A percentile compares a stretch with the other conserved stretches of the same genome.
These are phyloP conservation scores for Sus scrofa DNA, from an alignment of 2,113 vertebrate species.

Conservation along the genomic window T2T-Sscrofa CM000824.6:203469501-203470000, in stretches of 20 bases:
- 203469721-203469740: neutral
- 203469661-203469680: neutral
- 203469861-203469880: too few species aligned
- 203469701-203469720: slow-evolving; percentile 33
- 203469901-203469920: too few species aligned
- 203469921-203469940: too few species aligned
- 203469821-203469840: too few species aligned
- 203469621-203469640: slow-evolving; percentile 57
- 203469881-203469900: too few species aligned
- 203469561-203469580: neutral
- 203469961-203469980: too few species aligned
- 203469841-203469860: too few species aligned
- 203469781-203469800: too few species aligned
- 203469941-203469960: too few species aligned
- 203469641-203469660: slow-evolving; percentile 59
- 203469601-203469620: slow-evolving; percentile 64
- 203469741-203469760: too few species aligned
- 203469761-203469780: too few species aligned
- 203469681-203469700: slow-evolving; percentile 1
- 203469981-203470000: neutral
- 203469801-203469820: too few species aligned
- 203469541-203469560: neutral
- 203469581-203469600: slow-evolving; percentile 64
- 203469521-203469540: slow-evolving; percentile 76
- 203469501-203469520: slow-evolving; percentile 47